Evolutionary conservation across 2,888 invertebrate genomes (phyloP).

Genomic region (Cataglyphis altisquamis): DNA sequence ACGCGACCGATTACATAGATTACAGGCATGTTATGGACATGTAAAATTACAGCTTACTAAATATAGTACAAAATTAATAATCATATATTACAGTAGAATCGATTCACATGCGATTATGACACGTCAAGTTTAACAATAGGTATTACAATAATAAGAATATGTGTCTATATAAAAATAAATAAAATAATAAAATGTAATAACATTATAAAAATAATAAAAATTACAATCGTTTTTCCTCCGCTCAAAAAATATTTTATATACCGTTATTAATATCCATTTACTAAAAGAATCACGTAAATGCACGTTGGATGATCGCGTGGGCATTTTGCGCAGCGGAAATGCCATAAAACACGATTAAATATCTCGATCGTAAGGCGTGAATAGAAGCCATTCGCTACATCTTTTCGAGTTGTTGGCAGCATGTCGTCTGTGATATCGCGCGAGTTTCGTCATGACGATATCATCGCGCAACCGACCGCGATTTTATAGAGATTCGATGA

Average conservation of each 20-base stretch:
- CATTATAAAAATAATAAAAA: not conserved
- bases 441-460: constrained; percentile 19
- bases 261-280: not conserved
- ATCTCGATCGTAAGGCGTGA: not conserved
- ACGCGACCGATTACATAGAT: constrained; percentile 27
- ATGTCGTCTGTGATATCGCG: constrained; percentile 6
- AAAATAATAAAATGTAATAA: not conserved
- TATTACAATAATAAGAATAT: not conserved
- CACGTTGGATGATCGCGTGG: not conserved
- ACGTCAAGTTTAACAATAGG: not conserved
- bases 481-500: constrained; percentile 43
- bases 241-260: not conserved
- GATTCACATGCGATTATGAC: constrained; percentile 12
- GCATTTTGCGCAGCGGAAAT: not conserved
- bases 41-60: not conserved
- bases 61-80: constrained; percentile 11
- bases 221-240: not conserved
- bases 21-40: constrained; percentile 3
- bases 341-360: not conserved
- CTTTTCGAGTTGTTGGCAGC: constrained; percentile 2
- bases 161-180: not conserved
- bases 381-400: constrained; percentile 6
- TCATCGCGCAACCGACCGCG: constrained; percentile 6
- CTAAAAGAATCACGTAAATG: not conserved
- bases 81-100: constrained; percentile 15